phyloP scores from a whole-genome alignment of 2,113 vertebrate species.

The Hoplias malabaricus region DNA sequence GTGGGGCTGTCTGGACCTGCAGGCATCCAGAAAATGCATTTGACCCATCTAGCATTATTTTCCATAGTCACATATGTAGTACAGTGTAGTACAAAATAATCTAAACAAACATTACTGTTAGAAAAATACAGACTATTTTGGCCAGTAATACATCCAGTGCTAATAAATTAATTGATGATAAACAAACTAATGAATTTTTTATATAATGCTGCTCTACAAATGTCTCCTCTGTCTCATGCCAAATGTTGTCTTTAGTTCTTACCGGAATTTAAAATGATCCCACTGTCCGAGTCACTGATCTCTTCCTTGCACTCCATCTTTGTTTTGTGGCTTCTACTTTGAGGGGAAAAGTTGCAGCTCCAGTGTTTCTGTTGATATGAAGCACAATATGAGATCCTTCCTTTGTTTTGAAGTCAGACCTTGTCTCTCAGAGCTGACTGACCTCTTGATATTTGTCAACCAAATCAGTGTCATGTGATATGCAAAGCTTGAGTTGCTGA shows the following conservation, averaged over 20 bases:
- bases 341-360: slow-evolving; percentile 17
- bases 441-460: slow-evolving; percentile 44
- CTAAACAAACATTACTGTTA: too few species aligned
- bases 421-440: slow-evolving; percentile 2
- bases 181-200: too few species aligned
- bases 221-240: background rate
- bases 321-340: slow-evolving; percentile 52
- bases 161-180: too few species aligned
- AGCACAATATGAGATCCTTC: slow-evolving; percentile 1
- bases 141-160: too few species aligned
- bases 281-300: slow-evolving; percentile 86
- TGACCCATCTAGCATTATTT: slow-evolving; percentile 1
- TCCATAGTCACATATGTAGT: too few species aligned
- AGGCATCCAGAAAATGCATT: slow-evolving; percentile 36
- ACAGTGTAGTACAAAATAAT: too few species aligned
- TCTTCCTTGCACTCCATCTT: slow-evolving; percentile 83
- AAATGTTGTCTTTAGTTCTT: slow-evolving; percentile 50
- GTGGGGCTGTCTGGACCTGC: slow-evolving; percentile 83
- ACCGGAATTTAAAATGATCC: slow-evolving; percentile 88
- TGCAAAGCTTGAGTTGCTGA: slow-evolving; percentile 33
- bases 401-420: slow-evolving; percentile 13
- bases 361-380: slow-evolving; percentile 12
- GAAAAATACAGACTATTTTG: too few species aligned
- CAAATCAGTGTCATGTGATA: slow-evolving; percentile 40
- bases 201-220: too few species aligned